Conservation (phyloP, 1,140 invertebrate species). For the Drosophila santomea region DNA sequence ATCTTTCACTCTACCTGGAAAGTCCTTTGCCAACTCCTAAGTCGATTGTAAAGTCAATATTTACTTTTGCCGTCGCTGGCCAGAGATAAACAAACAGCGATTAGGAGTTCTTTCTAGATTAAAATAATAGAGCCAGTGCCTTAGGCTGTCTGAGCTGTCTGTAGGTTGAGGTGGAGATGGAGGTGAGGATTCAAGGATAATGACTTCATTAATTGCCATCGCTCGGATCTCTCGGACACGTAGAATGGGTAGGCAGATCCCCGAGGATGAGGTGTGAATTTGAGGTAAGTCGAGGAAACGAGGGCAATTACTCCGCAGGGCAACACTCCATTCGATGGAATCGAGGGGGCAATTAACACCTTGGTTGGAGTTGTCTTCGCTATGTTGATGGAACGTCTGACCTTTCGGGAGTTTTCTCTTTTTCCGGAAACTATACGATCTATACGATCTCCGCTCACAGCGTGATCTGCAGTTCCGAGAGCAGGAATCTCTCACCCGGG, state of each 20-base stretch:
- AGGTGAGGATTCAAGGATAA: slow-evolving; percentile 44
- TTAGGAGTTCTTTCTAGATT: slow-evolving; percentile 61
- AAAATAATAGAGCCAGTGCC: slow-evolving; percentile 57
- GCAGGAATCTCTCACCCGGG: slow-evolving; percentile 42
- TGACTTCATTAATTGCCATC: slow-evolving; percentile 71
- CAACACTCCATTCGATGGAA: slow-evolving; percentile 47
- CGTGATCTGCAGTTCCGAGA: slow-evolving; percentile 42
- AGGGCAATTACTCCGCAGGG: slow-evolving; percentile 51
- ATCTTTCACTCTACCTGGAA: slow-evolving; percentile 58
- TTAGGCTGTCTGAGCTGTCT: slow-evolving; percentile 63
- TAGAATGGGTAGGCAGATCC: slow-evolving; percentile 21
- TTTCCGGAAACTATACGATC: slow-evolving; percentile 31
- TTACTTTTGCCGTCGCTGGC: slow-evolving; percentile 56
- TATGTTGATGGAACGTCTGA: slow-evolving; percentile 6
- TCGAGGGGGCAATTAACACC: slow-evolving; percentile 73
- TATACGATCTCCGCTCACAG: slow-evolving; percentile 24
- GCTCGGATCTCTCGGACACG: slow-evolving; percentile 36
- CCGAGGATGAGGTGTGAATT: slow-evolving; percentile 65
- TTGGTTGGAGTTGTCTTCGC: slow-evolving; percentile 60
- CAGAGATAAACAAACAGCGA: slow-evolving; percentile 18
- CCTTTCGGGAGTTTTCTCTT: slow-evolving; percentile 31
- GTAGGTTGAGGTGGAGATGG: slow-evolving; percentile 13
- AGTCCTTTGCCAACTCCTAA: slow-evolving; percentile 38
- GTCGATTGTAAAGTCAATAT: slow-evolving; percentile 80
- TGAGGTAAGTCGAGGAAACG: slow-evolving; percentile 61